phyloP scores from a whole-genome alignment of 2,113 vertebrate species.

The Serinus canaria region DNA sequence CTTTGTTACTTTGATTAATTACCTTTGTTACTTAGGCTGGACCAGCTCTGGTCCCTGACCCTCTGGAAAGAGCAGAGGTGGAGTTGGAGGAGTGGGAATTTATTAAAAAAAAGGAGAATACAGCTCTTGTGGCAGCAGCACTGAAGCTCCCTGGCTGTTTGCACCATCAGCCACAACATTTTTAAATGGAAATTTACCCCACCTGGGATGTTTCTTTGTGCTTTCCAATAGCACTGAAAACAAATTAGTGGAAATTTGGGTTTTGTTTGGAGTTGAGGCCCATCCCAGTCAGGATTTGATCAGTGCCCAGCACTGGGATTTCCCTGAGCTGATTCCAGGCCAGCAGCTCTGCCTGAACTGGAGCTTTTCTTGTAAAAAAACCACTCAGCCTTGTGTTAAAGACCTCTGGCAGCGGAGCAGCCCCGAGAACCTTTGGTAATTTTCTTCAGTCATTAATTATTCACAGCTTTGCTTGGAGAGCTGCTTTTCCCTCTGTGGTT shows the following conservation, averaged over 20 bases:
- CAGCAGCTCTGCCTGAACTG: neutral
- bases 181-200: neutral
- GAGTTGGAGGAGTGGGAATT: neutral
- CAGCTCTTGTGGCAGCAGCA: accelerated
- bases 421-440: neutral
- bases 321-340: neutral
- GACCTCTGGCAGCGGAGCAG: neutral
- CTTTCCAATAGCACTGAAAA: neutral
- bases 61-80: neutral
- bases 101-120: accelerated
- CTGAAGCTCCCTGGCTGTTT: neutral
- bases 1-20: neutral
- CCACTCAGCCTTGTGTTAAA: neutral
- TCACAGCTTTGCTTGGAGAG: neutral
- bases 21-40: neutral
- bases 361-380: neutral
- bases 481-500: neutral
- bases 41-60: no score
- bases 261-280: no score
- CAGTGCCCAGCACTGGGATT: neutral
- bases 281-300: neutral
- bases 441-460: neutral
- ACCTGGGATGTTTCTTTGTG: neutral
- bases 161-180: no score
- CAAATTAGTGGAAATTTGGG: accelerated